These are phyloP conservation scores for Scaeva pyrastri DNA, from an alignment of 2,888 invertebrate genomes.

Conservation along the genomic window DNA sequence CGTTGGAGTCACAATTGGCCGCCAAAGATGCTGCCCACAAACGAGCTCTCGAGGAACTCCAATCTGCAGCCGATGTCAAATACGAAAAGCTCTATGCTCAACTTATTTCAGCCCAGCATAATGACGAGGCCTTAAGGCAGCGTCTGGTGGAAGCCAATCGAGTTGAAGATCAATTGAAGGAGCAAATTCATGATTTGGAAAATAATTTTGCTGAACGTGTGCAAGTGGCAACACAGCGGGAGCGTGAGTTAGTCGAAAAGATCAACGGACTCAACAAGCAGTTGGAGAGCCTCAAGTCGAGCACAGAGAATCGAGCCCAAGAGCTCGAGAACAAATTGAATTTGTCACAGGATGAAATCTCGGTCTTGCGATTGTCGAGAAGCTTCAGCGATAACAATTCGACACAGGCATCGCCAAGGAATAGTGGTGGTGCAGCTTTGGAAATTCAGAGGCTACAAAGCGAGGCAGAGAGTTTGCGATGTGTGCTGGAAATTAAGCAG, in stretches of 20 bases:
- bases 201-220: constrained; percentile 79
- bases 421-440: constrained; percentile 77
- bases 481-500: constrained; percentile 94
- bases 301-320: constrained; percentile 80
- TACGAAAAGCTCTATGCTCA: constrained; percentile 81
- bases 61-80: constrained; percentile 79
- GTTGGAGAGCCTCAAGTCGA: constrained; percentile 79
- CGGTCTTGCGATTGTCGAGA: constrained; percentile 77
- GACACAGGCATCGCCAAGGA: constrained; percentile 77
- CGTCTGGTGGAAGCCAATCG: constrained; percentile 79
- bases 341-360: constrained; percentile 82
- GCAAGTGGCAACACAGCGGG: constrained; percentile 79
- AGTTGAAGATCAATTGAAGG: constrained; percentile 79
- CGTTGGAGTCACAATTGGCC: constrained; percentile 80
- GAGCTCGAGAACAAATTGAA: constrained; percentile 82
- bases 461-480: constrained; percentile 92
- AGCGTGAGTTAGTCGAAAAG: constrained; percentile 81
- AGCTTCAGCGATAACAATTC: constrained; percentile 78
- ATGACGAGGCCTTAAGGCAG: constrained; percentile 79
- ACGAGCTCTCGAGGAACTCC: constrained; percentile 79
- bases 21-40: constrained; percentile 80
- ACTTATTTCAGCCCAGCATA: constrained; percentile 83
- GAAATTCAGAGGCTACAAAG: constrained; percentile 85
- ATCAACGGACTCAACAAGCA: constrained; percentile 81
- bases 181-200: constrained; percentile 80